Percentiles rank a stretch among this genome's conserved stretches.
Evolutionary conservation across 2,113 vertebrate genomes (phyloP).

Genomic region (Podarcis cretensis): DNA sequence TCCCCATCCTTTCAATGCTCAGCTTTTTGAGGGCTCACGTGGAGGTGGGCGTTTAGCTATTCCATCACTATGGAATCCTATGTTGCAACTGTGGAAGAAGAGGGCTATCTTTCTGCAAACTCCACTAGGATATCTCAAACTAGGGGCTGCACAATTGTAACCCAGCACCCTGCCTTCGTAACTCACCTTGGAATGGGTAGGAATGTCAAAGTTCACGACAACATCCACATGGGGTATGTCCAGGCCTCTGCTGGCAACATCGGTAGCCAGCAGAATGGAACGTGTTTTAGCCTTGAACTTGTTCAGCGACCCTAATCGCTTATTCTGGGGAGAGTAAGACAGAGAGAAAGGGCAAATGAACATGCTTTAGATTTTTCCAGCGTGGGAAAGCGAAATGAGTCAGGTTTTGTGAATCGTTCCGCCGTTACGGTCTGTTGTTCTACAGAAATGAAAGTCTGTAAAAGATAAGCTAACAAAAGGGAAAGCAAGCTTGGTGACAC

Average conservation of each 20-base stretch:
- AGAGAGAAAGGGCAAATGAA: not conserved
- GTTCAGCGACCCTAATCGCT: slow-evolving; percentile 93
- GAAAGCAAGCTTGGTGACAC: not conserved
- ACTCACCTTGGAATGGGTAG: slow-evolving; percentile 95
- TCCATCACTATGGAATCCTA: not conserved
- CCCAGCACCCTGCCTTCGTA: not conserved
- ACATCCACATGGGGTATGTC: slow-evolving; percentile 98
- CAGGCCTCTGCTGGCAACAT: slow-evolving; percentile 95
- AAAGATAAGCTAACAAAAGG: not conserved
- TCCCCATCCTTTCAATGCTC: not conserved
- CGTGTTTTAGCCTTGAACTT: slow-evolving; percentile 98
- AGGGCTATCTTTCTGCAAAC: not conserved
- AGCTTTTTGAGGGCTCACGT: not conserved
- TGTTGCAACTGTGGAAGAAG: not conserved
- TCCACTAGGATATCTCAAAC: not conserved
- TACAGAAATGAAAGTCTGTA: not conserved
- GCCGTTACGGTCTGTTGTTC: not conserved
- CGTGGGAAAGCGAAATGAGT: not conserved
- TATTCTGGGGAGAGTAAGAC: slow-evolving; percentile 80
- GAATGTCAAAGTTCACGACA: slow-evolving; percentile 98
- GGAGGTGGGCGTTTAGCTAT: too few species aligned
- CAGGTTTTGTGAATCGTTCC: not conserved
- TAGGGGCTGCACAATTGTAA: not conserved
- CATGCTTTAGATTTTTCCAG: not conserved
- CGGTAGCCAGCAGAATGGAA: slow-evolving; percentile 93